Evolutionary conservation across 2,888 invertebrate species (phyloP), one percentile per base, ranked within the genome.

Genomic region (Himalopsyche anomala): DNA sequence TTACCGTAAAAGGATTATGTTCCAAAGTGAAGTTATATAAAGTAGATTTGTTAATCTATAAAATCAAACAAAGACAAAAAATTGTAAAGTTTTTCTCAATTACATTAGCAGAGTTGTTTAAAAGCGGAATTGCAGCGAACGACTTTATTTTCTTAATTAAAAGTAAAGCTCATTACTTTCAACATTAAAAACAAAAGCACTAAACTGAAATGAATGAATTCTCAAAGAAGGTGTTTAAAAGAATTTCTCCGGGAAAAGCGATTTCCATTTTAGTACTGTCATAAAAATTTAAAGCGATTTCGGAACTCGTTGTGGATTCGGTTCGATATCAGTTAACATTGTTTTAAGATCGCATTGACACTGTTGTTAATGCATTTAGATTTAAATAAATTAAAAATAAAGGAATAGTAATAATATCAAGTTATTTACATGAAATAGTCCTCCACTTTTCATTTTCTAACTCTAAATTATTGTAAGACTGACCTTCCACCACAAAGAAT

Each of bases 171-270:
- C 45, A 45, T 80, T 80, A 80, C 80, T 40, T 80, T 8, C 28
- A 12, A 80, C 80, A 80, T 80, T 62, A 80, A 80, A 80, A 80
- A 80, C 80, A 80, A 40, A 80, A 80, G 38, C 80, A 80, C 80
- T 40, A 45, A 45, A 80, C 28, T 80, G 19, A 42, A 80, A 80
- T 40, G 80, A 80, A 80, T 45, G 80, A 80, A 80, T 80, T 80
- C 80, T 80, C 80, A 80, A 80, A 80, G 45, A 80, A 80, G 80
- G 80, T 80, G 80, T 80, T 40, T 40, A 40, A 80, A 45, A 80
- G 80, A 80, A 80, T 19, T 80, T 40, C 45, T 40, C 42, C 80
- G 42, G 80, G 80, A 40, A 80, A 80, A 80, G 80, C 80, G 80
- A 80, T 80, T 80, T 45, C 19, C 42, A 80, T 80, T 80, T 80